Base-by-base conservation (phyloP, 2,113 vertebrate species). In the Planiliza haematocheilus region DNA sequence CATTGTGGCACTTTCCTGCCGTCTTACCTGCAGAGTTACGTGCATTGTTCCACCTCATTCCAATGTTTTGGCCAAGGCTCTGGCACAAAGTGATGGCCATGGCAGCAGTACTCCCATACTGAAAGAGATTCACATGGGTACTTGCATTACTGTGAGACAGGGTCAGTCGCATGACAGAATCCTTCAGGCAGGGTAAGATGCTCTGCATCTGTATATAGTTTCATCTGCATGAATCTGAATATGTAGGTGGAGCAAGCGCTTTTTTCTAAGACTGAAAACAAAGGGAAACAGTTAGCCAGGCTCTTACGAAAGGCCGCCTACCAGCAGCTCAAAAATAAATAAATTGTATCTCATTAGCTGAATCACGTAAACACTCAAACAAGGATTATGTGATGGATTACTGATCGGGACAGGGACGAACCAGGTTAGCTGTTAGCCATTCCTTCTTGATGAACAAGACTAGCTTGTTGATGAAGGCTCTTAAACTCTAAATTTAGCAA, bases 11-110 rank as follows among this genome's bases (percentile, higher is more conserved):
- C 7, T 10, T 1, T 21, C n/a, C 51, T 10, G 11, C 10, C 1
- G 13, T 64, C 41, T 60, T 76, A 97, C 97, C 96, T 93, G 97
- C 96, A 0, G 96, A 93, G 38, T 82, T 84, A 4, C 94, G 95
- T 56, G 93, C 94, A 80, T 96, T 97, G 87, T 97, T 98, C 96
- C 97, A 99, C 94, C 95, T 97, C 97, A 99, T 98, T 70, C 96
- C 97, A 72, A 99, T 90, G 87, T 99, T 99, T 91, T 98, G 97
- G n/a, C 97, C 97, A 66, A 99, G 92, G 0, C 96, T 97, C 93
- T 99, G 97, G 5, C 95, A 96, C 89, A 98, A 89, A 0, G 95
- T 97, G 81, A 97, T 92, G 0, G 96, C 96, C 97, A 98, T 97
- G 2, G 94, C 93, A 0, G 93, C 95, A 16, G 97, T 94, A 20